A percentile compares a stretch with the other conserved stretches of the same genome.
phyloP scores from a whole-genome alignment of 2,888 invertebrate species.

The Tethea ocularis region DNA sequence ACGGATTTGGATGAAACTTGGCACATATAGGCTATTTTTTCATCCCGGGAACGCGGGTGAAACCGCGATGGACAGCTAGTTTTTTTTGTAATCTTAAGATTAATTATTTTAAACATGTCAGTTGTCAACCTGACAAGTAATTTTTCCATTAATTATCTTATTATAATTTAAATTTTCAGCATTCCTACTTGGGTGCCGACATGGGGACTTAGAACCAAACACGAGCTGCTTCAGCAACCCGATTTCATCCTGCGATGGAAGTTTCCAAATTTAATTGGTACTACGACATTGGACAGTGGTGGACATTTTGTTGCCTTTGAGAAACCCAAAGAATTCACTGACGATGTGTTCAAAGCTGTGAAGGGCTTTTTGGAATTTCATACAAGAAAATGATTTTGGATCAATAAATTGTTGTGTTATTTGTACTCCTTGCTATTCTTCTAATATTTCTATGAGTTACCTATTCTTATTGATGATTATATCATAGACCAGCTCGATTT shows the following conservation, averaged over 20 bases:
- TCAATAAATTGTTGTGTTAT: conserved; percentile 12
- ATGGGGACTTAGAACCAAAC: conserved; percentile 87
- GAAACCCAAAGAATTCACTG: conserved; percentile 87
- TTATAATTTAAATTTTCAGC: conserved; percentile 66
- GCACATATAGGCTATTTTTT: too few relatives aligned
- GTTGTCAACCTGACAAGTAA: too few relatives aligned
- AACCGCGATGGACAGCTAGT: too few relatives aligned
- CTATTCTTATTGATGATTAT: too few relatives aligned
- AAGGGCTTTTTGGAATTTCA: conserved; percentile 44
- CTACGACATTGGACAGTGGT: conserved; percentile 85
- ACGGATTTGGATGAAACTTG: too few relatives aligned
- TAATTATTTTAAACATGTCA: too few relatives aligned
- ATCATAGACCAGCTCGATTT: too few relatives aligned
- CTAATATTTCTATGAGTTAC: too few relatives aligned
- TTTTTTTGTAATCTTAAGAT: too few relatives aligned
- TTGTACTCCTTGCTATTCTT: neutral
- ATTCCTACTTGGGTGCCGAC: conserved; percentile 88
- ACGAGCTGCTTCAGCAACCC: conserved; percentile 86
- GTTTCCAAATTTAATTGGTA: conserved; percentile 87
- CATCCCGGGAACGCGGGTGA: too few relatives aligned
- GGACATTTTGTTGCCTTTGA: conserved; percentile 96
- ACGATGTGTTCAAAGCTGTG: conserved; percentile 84
- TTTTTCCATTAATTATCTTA: too few relatives aligned
- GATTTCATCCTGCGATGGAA: conserved; percentile 85
- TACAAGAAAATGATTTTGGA: conserved; percentile 19